Evolutionary conservation across 2,113 vertebrate species (phyloP).

Genomic region (Phainopepla nitens): DNA sequence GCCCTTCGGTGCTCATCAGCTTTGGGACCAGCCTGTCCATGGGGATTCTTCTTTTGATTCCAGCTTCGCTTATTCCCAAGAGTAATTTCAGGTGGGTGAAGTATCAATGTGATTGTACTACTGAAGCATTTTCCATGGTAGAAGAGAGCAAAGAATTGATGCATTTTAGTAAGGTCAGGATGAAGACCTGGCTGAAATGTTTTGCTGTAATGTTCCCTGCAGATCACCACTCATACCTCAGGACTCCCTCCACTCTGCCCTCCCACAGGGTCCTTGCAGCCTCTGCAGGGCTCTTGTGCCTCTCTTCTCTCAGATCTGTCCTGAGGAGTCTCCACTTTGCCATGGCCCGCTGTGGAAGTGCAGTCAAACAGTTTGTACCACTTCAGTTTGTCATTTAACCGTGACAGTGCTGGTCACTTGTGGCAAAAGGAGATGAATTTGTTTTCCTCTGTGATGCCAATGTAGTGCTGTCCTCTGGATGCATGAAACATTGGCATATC

Average conservation of each 20-base stretch:
- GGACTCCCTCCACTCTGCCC: background rate
- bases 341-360: background rate
- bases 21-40: background rate
- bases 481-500: fast-evolving
- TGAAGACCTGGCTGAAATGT: background rate
- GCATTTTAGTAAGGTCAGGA: background rate
- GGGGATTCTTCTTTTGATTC: background rate
- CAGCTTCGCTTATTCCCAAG: background rate
- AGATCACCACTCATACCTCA: fast-evolving
- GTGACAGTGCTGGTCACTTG: background rate
- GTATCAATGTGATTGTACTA: fast-evolving
- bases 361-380: background rate
- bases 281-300: background rate
- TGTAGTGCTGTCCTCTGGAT: background rate
- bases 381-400: background rate
- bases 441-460: fast-evolving
- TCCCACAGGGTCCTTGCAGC: background rate
- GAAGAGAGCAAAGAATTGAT: background rate
- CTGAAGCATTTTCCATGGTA: background rate
- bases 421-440: background rate
- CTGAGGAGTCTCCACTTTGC: background rate
- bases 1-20: fast-evolving
- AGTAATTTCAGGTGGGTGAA: background rate
- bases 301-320: background rate
- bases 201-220: background rate